Percentiles rank a stretch among this genome's conserved stretches.
Conservation (phyloP, 1,140 invertebrate genomes). For the Drosophila bocki region DNA sequence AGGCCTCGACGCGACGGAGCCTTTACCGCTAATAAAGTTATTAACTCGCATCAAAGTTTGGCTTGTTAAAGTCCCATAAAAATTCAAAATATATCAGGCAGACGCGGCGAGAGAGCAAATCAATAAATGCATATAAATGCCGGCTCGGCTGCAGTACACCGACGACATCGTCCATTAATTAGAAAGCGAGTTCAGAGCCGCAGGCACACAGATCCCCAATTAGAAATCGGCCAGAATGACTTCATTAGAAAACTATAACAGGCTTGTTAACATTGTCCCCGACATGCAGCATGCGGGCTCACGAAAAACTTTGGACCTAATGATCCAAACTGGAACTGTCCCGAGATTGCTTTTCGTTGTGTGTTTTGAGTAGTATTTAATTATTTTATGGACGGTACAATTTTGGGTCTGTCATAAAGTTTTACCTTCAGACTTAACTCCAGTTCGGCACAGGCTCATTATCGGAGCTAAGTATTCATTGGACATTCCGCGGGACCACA, state of each 20-base stretch:
- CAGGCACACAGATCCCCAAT: conserved; percentile 54
- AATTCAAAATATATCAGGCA: conserved; percentile 73
- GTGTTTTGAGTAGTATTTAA: conserved; percentile 57
- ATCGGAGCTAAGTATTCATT: conserved; percentile 27
- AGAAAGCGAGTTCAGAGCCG: conserved; percentile 60
- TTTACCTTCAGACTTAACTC: conserved; percentile 3
- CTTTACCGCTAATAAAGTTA: conserved; percentile 70
- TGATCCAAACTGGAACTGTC: conserved; percentile 33
- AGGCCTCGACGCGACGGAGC: conserved; percentile 35
- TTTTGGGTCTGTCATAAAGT: conserved; percentile 43
- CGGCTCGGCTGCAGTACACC: conserved; percentile 33
- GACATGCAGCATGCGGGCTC: conserved; percentile 53
- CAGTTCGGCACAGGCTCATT: conserved; percentile 21
- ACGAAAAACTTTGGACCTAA: conserved; percentile 34
- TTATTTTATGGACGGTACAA: conserved; percentile 62
- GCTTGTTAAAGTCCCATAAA: conserved; percentile 79
- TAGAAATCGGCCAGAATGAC: conserved; percentile 74
- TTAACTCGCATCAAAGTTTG: conserved; percentile 71
- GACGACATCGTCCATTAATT: conserved; percentile 78
- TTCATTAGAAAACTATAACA: conserved; percentile 83
- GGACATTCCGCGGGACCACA: conserved; percentile 30
- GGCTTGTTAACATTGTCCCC: conserved; percentile 73
- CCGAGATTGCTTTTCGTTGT: conserved; percentile 15
- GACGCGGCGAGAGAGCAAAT: conserved; percentile 28
- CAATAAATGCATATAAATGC: conserved; percentile 80